Base-by-base conservation (phyloP, 2,888 invertebrate genomes). In the Tinea pellionella region DNA sequence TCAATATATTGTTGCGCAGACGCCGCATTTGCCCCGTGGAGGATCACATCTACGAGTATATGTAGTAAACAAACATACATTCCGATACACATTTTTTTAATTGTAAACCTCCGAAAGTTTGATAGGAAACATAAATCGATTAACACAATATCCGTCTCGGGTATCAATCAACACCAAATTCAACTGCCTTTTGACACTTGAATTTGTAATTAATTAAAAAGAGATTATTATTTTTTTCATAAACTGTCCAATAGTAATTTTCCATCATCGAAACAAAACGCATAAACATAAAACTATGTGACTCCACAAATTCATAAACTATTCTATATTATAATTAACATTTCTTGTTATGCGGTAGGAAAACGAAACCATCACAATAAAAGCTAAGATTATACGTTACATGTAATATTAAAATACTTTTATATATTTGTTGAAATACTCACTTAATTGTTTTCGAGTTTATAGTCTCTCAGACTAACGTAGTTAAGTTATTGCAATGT, bases 51-150 rank as follows among this genome's bases (percentile, higher is more conserved):
- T 71, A n/a, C n/a, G n/a, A n/a, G n/a, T n/a, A n/a, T n/a, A 70
- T 68, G 65, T 67, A 75, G 75, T 79, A 77, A 76, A 73, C 75
- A 81, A 78, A 78, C 77, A 77, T 70, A 70, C 67, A 73, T 67
- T 72, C 69, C 68, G 78, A 80, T 24, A 24, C 13, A 42, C 13
- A 19, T 77, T 78, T 74, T 78, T 71, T 75, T 66, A 65, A 70
- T 80, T 79, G 82, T 78, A 82, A 86, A 84, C 86, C 87, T 86
- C 87, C 87, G 77, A 78, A 87, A 87, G 87, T 87, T 86, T 87
- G 86, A 86, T 83, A 82, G 84, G 85, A 87, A 86, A 87, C 76
- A 69, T 63, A 87, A 83, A 67, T 64, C 66, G 77, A 71, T 18
- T 78, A 84, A 78, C 67, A 68, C 70, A 80, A 72, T 1, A 15